Evolutionary conservation across 2,113 vertebrate species (phyloP).

Genomic region (Scytalopus superciliaris): DNA sequence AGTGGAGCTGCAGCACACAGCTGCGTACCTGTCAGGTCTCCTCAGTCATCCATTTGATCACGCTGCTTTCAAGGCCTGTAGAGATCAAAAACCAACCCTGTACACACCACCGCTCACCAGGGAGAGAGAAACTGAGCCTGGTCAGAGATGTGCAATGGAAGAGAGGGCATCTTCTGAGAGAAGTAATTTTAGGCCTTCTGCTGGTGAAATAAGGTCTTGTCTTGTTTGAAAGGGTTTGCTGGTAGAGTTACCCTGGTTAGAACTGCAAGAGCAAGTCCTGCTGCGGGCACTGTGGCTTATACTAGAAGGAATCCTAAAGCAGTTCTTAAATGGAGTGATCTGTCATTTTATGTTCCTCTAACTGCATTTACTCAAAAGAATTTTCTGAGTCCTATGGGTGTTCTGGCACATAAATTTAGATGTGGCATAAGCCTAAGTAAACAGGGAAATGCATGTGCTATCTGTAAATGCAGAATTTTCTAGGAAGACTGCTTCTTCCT

Average conservation of each 20-base stretch:
- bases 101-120: not conserved
- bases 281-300: not conserved
- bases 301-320: not conserved
- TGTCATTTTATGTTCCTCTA: not conserved
- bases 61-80: slow-evolving; percentile 4
- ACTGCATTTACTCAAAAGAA: not conserved
- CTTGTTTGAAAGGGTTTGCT: not conserved
- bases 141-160: not conserved
- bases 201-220: not conserved
- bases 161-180: not conserved
- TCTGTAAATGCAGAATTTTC: not conserved
- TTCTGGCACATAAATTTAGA: not conserved
- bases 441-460: not conserved
- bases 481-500: not conserved
- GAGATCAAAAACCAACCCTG: not conserved
- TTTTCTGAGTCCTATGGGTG: not conserved
- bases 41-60: slow-evolving; percentile 36
- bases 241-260: not conserved
- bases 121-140: not conserved
- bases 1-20: slow-evolving; percentile 21
- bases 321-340: not conserved
- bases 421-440: not conserved
- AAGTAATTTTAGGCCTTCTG: not conserved
- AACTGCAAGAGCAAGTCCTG: not conserved
- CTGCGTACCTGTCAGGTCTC: slow-evolving; percentile 4